Evolutionary conservation across 2,888 invertebrate genomes (phyloP).

Genomic region (Cataglyphis rosenhaueri): DNA sequence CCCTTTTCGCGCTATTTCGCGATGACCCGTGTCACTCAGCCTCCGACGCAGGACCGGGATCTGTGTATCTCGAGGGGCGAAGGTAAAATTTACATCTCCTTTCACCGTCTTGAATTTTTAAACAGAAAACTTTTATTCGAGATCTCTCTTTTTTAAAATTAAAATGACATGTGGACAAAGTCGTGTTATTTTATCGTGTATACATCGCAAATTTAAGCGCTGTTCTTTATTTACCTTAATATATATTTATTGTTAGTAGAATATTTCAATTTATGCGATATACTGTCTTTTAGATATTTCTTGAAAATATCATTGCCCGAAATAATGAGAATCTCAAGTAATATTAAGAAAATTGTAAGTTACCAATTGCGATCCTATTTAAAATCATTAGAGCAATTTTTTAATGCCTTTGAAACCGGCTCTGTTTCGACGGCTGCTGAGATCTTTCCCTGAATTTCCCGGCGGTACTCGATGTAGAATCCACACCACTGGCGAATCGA

Average conservation of each 20-base stretch:
- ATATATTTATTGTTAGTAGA: not conserved
- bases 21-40: slow-evolving; percentile 51
- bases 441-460: slow-evolving; percentile 28
- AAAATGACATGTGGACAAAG: not conserved
- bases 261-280: not conserved
- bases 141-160: not conserved
- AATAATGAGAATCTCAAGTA: not conserved
- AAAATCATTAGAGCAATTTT: slow-evolving; percentile 21
- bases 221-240: not conserved
- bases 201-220: not conserved
- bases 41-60: slow-evolving; percentile 16
- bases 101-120: not conserved
- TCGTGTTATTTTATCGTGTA: not conserved
- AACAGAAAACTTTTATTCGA: not conserved
- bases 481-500: slow-evolving; percentile 54
- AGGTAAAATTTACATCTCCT: slow-evolving; percentile 1
- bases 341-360: not conserved
- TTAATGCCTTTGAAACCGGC: slow-evolving; percentile 14
- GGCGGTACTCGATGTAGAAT: slow-evolving; percentile 23
- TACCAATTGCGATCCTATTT: not conserved
- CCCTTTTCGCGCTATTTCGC: slow-evolving; percentile 18
- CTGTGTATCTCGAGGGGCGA: not conserved
- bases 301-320: not conserved
- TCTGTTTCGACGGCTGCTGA: slow-evolving; percentile 28
- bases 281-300: not conserved